Percentiles rank a stretch among this genome's conserved stretches.
Evolutionary conservation across 2,888 invertebrate genomes (phyloP).

Genomic region (Meliscaeva auricollis): DNA sequence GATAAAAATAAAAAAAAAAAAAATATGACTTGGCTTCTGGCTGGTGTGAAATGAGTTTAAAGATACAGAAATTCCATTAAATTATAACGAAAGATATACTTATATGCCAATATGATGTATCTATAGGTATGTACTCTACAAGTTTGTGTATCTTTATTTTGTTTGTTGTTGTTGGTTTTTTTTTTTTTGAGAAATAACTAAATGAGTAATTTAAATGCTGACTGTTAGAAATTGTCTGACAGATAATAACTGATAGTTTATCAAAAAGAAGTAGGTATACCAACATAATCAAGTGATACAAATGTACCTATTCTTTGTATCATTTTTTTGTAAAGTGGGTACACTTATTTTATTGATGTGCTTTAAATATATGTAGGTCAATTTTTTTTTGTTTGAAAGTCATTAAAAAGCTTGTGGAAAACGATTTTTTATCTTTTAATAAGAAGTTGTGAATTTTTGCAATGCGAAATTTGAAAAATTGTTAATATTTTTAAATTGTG

Average conservation of each 20-base stretch:
- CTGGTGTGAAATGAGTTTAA: constrained; percentile 35
- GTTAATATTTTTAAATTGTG: too few relatives aligned
- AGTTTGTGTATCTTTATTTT: background rate
- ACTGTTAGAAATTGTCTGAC: background rate
- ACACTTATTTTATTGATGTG: too few relatives aligned
- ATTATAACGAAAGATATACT: constrained; percentile 49
- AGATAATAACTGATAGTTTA: background rate
- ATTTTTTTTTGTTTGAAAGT: too few relatives aligned
- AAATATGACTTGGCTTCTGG: constrained; percentile 39
- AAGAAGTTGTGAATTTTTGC: too few relatives aligned
- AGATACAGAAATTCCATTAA: constrained; percentile 55
- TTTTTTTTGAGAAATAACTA: background rate
- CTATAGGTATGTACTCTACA: background rate
- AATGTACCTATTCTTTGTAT: background rate
- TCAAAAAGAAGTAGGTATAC: background rate
- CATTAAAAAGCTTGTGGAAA: too few relatives aligned
- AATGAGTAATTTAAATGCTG: constrained; percentile 1
- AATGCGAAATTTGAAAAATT: too few relatives aligned
- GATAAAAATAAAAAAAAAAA: constrained; percentile 15
- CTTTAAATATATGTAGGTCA: too few relatives aligned
- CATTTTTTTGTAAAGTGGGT: too few relatives aligned
- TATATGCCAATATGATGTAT: constrained; percentile 15
- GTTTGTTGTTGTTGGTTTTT: background rate
- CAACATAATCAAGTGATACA: background rate
- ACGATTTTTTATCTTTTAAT: too few relatives aligned